Percentiles rank a stretch among this genome's conserved stretches.
phyloP scores from a whole-genome alignment of 2,113 vertebrate genomes.

The Maccullochella peelii region DNA sequence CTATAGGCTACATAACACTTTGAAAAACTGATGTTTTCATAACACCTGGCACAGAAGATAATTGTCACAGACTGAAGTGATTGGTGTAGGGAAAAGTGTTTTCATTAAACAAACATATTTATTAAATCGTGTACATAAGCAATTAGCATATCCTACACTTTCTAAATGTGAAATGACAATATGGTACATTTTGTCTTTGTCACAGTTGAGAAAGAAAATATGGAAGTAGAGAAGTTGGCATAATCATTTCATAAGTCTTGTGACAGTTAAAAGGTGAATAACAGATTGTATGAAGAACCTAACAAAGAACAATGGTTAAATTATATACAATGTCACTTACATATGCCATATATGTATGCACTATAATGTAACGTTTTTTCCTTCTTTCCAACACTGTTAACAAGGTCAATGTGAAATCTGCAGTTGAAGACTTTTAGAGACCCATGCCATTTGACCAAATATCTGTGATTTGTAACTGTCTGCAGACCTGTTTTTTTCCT shows the following conservation, averaged over 20 bases:
- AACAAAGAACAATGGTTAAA: conserved; percentile 63
- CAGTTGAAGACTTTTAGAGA: conserved; percentile 26
- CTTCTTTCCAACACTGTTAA: conserved; percentile 8
- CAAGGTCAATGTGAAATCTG: neutral
- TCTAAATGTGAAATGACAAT: conserved; percentile 70
- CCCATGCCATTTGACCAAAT: conserved; percentile 26
- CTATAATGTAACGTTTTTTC: conserved; percentile 25
- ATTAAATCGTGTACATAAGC: conserved; percentile 75
- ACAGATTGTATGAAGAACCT: conserved; percentile 56
- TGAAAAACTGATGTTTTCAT: neutral
- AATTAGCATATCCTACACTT: conserved; percentile 67
- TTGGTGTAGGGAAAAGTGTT: neutral
- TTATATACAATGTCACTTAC: conserved; percentile 68
- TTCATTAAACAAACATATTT: conserved; percentile 73
- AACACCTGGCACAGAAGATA: neutral
- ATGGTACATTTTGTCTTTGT: conserved; percentile 57
- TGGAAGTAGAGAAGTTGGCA: conserved; percentile 41
- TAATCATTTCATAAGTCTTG: conserved; percentile 31
- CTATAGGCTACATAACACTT: neutral
- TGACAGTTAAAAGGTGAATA: conserved; percentile 53
- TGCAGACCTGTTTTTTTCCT: neutral
- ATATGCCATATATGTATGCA: conserved; percentile 52
- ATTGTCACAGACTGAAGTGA: neutral
- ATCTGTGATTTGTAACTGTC: conserved; percentile 3
- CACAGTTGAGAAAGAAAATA: conserved; percentile 48